Evolutionary conservation across 2,797 vertebrate genomes (phyloP).

Genomic region (Enteromius thamalakanensis): DNA sequence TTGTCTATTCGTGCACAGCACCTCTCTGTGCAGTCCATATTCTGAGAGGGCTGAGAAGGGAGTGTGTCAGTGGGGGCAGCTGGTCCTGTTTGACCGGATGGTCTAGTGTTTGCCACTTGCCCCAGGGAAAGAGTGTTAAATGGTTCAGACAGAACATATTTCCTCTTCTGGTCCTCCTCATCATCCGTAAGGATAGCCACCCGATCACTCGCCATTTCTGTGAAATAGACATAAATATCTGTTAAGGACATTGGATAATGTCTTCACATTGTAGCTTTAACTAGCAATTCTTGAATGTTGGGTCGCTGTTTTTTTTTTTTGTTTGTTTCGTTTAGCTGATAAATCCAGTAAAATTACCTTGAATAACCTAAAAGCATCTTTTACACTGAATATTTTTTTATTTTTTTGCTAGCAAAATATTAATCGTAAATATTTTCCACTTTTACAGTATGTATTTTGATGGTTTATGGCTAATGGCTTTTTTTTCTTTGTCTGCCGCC

Average conservation of each 20-base stretch:
- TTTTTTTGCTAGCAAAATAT: not conserved
- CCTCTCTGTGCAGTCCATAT: slow-evolving; percentile 86
- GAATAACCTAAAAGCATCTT: not conserved
- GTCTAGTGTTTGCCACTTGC: slow-evolving; percentile 64
- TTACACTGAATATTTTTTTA: not conserved
- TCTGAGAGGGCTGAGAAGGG: slow-evolving; percentile 67
- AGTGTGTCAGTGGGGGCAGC: slow-evolving; percentile 49
- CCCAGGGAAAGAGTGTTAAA: slow-evolving; percentile 84
- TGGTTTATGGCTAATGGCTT: not conserved
- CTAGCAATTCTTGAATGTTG: not conserved
- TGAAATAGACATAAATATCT: slow-evolving; percentile 47
- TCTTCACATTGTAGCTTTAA: not conserved
- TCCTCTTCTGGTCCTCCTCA: slow-evolving; percentile 94
- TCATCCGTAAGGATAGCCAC: slow-evolving; percentile 95
- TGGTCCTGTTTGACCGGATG: slow-evolving; percentile 62
- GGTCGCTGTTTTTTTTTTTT: not conserved
- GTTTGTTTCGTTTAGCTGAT: not conserved
- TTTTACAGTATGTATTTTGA: not conserved
- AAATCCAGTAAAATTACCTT: not conserved
- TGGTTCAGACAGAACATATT: slow-evolving; percentile 88
- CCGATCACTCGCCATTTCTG: slow-evolving; percentile 91
- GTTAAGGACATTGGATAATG: not conserved
- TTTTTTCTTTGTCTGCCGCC: not conserved
- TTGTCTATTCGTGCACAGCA: slow-evolving; percentile 89
- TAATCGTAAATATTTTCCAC: not conserved